These are phyloP conservation scores for Bombus impatiens DNA, from an alignment of 1,140 invertebrate genomes.

Conservation along the genomic window DNA sequence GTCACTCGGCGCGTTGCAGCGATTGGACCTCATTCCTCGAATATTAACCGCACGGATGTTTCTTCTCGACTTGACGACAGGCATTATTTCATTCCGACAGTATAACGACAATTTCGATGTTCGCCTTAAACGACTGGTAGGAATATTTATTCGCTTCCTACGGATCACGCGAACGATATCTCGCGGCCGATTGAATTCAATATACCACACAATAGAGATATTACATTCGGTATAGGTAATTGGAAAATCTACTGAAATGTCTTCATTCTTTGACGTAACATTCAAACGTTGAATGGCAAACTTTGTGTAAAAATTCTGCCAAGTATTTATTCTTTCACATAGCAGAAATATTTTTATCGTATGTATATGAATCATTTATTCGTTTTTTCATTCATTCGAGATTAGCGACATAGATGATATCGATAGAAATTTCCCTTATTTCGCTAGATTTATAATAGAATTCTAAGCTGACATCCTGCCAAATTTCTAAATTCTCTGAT, in stretches of 20 bases:
- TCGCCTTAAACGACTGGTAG: conserved; percentile 23
- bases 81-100: conserved; percentile 39
- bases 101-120: conserved; percentile 40
- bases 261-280: neutral
- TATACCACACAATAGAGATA: conserved; percentile 1
- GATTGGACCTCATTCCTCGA: conserved; percentile 49
- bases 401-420: neutral
- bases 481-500: too few species aligned
- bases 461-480: too few species aligned
- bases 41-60: conserved; percentile 53
- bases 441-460: neutral
- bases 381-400: neutral
- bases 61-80: conserved; percentile 52
- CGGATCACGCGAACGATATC: conserved; percentile 10
- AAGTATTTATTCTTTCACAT: neutral
- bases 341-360: neutral
- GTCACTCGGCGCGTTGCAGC: conserved; percentile 46
- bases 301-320: neutral
- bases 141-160: conserved; percentile 18
- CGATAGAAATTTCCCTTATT: neutral
- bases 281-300: neutral
- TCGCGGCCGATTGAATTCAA: conserved; percentile 17
- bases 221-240: neutral
- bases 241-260: neutral
- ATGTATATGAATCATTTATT: neutral